Conservation (phyloP, 1,140 invertebrate genomes). For the Antheraea pernyi region DNA sequence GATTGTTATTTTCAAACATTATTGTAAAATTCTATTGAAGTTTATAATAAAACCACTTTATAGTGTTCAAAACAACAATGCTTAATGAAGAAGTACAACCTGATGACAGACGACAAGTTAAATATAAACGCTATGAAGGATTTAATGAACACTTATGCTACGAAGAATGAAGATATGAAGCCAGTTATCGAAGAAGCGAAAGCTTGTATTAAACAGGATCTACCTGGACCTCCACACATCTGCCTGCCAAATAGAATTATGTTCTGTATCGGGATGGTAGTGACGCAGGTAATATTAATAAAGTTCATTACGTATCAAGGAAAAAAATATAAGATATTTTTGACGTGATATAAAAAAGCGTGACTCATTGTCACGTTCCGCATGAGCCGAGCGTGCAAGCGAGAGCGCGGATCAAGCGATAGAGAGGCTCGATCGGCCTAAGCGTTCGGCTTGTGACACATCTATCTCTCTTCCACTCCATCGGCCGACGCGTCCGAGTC, state of each 20-base stretch:
- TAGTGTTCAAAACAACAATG: conserved; percentile 58
- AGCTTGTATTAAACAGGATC: conserved; percentile 39
- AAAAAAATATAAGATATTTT: too few species aligned
- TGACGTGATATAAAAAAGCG: too few species aligned
- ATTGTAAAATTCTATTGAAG: not conserved
- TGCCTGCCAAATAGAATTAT: conserved; percentile 48
- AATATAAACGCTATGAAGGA: conserved; percentile 38
- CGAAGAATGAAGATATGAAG: conserved; percentile 40
- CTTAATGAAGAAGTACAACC: conserved; percentile 43
- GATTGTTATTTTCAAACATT: too few species aligned
- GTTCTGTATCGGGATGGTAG: conserved; percentile 40
- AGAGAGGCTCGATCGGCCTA: too few species aligned
- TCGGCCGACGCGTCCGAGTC: too few species aligned
- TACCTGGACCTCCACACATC: conserved; percentile 43
- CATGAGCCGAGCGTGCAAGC: too few species aligned
- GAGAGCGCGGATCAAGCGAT: too few species aligned
- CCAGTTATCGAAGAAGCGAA: conserved; percentile 40
- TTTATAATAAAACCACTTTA: not conserved
- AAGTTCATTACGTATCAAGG: conserved; percentile 14
- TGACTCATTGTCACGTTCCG: too few species aligned
- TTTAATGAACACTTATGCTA: conserved; percentile 44
- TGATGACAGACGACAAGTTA: conserved; percentile 44
- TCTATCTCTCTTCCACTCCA: too few species aligned
- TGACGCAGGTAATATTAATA: conserved; percentile 32
- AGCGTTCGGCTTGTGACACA: too few species aligned